Percentiles rank a stretch among this genome's conserved stretches.
Evolutionary conservation across 1,140 invertebrate genomes (phyloP).

Genomic region (Solenopsis invicta): DNA sequence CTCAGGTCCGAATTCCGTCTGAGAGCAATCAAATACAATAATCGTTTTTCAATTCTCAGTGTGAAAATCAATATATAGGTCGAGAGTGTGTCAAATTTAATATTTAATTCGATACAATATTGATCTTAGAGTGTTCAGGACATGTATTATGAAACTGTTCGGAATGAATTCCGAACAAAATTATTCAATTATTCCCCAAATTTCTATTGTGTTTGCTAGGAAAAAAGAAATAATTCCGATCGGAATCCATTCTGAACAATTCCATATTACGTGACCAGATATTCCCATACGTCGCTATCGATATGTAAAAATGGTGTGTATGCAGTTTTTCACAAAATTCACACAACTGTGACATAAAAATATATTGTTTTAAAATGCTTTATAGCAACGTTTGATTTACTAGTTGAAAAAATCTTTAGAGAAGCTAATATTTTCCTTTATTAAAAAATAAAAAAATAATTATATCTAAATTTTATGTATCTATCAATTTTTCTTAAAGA

Average conservation of each 20-base stretch:
- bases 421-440: neutral
- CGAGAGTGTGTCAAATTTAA: neutral
- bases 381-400: neutral
- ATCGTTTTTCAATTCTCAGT: neutral
- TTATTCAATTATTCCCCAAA: too few relatives aligned
- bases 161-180: too few relatives aligned
- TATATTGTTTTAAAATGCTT: neutral
- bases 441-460: neutral
- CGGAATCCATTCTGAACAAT: too few relatives aligned
- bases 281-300: neutral
- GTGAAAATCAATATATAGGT: neutral
- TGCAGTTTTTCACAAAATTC: neutral
- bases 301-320: neutral
- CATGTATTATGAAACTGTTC: too few relatives aligned
- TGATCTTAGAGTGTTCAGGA: neutral
- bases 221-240: too few relatives aligned
- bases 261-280: too few relatives aligned
- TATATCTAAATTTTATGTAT: neutral
- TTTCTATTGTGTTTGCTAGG: too few relatives aligned
- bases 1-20: too few relatives aligned
- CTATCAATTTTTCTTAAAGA: too few relatives aligned
- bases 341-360: neutral
- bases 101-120: conserved; percentile 4
- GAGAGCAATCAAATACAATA: too few relatives aligned
- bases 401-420: conserved; percentile 7